Evolutionary conservation across 2,113 vertebrate species (phyloP), one percentile per base, ranked within the genome.

Genomic region (Calidris pugnax): DNA sequence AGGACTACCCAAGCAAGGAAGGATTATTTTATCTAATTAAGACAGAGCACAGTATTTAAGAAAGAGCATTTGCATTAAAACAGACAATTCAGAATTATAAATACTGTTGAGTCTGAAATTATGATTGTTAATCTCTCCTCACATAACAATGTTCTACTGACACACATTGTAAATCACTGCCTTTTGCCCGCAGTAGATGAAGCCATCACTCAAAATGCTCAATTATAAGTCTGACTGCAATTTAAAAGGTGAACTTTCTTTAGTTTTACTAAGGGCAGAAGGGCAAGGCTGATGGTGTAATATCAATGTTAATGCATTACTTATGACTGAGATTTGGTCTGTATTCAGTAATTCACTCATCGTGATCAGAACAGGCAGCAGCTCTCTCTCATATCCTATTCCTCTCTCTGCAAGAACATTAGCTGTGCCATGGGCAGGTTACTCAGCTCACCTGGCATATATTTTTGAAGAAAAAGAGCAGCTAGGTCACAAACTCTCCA

Each of bases 21-120:
- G 86, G 97, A 96, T 98, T 98, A 96, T 93, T 98, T 97, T 95
- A 97, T 94, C 91, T 97, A 97, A 98, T 97, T 97, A 98, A 98
- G 90, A 98, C 72, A 97, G 85, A 97, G 93, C 35, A 78, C 39
- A 63, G 50, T 95, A 88, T 95, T 97, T 95, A 97, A 97, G 96
- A 92, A 66, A 92, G 89, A 96, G 35, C 55, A 97, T 98, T 97
- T 96, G 92, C 96, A 98, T 97, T 97, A 90, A 95, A 97, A 75
- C 43, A 95, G 95, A 79, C 90, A 94, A 94, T 95, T 97, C 96
- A 90, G 92, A 98, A 97, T 95, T 96, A 91, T 92, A 96, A 97
- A 97, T 96, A 90, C 94, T 96, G 95, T 98, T 97, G 97, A 95
- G 90, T 88, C 88, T 97, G 96, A 98, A 98, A 95, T 96, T 83